phyloP scores from a whole-genome alignment of 2,113 vertebrate genomes.

The Lycocorax pyrrhopterus region DNA sequence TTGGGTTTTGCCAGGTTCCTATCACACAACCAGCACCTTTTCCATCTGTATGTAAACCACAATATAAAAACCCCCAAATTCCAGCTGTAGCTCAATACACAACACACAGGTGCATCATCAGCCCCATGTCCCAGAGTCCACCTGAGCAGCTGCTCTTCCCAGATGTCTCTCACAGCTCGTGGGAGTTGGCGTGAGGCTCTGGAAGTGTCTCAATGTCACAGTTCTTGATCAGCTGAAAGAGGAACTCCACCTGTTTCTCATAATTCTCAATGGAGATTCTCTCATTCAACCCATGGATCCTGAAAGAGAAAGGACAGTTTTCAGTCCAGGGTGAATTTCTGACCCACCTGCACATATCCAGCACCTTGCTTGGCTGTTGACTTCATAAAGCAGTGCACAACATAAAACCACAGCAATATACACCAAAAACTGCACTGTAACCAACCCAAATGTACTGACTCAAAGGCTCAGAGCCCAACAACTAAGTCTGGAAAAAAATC shows the following conservation, averaged over 20 bases:
- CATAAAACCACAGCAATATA: not conserved
- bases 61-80: not conserved
- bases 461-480: not conserved
- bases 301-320: slow-evolving; percentile 36
- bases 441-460: not conserved
- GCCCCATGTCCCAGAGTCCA: not conserved
- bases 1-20: not conserved
- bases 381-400: not conserved
- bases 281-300: slow-evolving; percentile 92
- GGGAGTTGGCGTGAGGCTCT: slow-evolving; percentile 66
- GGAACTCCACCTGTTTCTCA: slow-evolving; percentile 81
- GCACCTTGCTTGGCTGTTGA: not conserved
- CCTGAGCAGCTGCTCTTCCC: not conserved
- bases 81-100: not conserved
- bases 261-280: slow-evolving; percentile 86
- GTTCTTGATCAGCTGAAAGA: slow-evolving; percentile 88
- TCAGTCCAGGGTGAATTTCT: not conserved
- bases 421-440: not conserved
- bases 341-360: not conserved
- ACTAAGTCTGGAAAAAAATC: not conserved
- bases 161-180: slow-evolving; percentile 77
- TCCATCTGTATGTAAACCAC: not conserved
- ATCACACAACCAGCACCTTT: not conserved
- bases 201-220: slow-evolving; percentile 75
- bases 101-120: not conserved